These are phyloP conservation scores for Diploscapter pachys DNA, from an alignment of 1,140 invertebrate genomes.

Conservation along the genomic window DNA sequence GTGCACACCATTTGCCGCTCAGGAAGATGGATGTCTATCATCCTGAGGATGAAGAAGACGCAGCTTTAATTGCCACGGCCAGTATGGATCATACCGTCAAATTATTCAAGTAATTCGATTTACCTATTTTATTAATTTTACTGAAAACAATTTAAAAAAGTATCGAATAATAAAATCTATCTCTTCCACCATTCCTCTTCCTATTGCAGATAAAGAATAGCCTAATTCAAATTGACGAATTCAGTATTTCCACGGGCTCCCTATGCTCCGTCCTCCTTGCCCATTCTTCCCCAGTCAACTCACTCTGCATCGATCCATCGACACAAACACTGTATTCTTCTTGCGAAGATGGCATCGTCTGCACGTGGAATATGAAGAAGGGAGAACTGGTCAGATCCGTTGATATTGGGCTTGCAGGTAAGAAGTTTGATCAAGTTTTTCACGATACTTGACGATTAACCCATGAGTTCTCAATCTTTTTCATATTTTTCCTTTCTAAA, in stretches of 20 bases:
- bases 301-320: constrained; percentile 30
- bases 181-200: constrained; percentile 17
- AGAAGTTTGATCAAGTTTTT: neutral
- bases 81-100: no score
- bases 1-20: constrained; percentile 12
- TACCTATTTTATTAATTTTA: no score
- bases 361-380: constrained; percentile 41
- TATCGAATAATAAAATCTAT: constrained; percentile 1
- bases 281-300: constrained; percentile 38
- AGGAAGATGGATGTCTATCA: no score
- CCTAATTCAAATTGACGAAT: neutral
- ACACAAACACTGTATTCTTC: constrained; percentile 40
- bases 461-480: no score
- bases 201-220: constrained; percentile 11
- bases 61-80: no score
- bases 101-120: no score
- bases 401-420: neutral
- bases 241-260: constrained; percentile 12
- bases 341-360: constrained; percentile 42
- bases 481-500: no score
- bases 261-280: constrained; percentile 37
- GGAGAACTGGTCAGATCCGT: constrained; percentile 18
- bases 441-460: no score
- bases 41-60: no score
- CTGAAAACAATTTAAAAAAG: constrained; percentile 25